Evolutionary conservation across 2,113 vertebrate species (phyloP), one percentile per base, ranked within the genome.

Genomic region (Macaca fascicularis): DNA sequence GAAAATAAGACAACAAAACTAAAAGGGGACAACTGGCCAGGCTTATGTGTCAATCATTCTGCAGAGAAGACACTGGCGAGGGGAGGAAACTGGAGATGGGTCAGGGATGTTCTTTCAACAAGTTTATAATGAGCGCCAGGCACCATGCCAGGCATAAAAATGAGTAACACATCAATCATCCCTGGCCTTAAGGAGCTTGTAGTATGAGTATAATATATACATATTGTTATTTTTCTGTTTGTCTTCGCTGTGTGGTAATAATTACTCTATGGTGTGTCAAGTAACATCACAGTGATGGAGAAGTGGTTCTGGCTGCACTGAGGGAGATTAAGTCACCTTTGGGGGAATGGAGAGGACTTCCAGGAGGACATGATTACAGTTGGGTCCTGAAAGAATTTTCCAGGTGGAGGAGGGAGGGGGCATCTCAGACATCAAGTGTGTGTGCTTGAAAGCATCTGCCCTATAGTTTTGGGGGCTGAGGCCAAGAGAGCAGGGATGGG

Each of bases 351-450:
- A 35, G 55, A 61, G 45, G 32, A 78, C 52, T 70, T 52, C 12
- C 17, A 35, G 17, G 64, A 88, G 45, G 55, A 19, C 9, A 2
- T 48, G 75, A 27, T 23, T 43, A 50, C 55, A 88, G 27, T 2
- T 35, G 52, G 57, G 35, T 52, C 50, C 84, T 92, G 40, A 94
- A 94, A 85, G 61, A 50, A 70, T 25, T 76, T 61, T 92, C 61
- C 82, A 85, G 48, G 40, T 61, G 50, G 72, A 9, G 40, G 45
- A 79, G 57, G 19, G 64, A 17, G 6, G 52, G 70, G n/a, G 8
- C 45, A 35, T 45, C n/a, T 6, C 25, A 17, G 35, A 40, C n/a
- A 3, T 48, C 12, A 9, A 2, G 1, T 14, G 25, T 85, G 55
- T n/a, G 14, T 7, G 0, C 10, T 1, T 8, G 40, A 55, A 23